Evolutionary conservation across 2,797 vertebrate species (phyloP).

Genomic region (Acanthornis magna): DNA sequence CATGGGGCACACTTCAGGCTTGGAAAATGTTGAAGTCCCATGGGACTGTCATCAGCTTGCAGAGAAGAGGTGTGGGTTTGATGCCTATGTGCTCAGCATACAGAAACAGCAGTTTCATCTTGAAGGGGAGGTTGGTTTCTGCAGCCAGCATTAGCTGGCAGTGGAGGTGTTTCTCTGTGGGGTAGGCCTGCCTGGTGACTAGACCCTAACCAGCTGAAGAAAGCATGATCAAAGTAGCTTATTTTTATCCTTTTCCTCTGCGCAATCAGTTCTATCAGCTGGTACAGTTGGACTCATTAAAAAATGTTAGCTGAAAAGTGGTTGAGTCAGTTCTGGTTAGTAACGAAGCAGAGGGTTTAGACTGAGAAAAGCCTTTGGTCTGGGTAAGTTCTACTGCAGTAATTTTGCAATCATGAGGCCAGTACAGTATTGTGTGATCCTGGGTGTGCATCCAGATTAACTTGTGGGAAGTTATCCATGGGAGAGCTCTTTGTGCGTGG

Average conservation of each 20-base stretch:
- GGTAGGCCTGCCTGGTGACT: slow-evolving; percentile 26
- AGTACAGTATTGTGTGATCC: neutral
- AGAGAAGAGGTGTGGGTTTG: neutral
- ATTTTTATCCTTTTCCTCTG: neutral
- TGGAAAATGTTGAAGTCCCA: neutral
- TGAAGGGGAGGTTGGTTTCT: slow-evolving; percentile 37
- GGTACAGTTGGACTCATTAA: neutral
- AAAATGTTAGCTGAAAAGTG: neutral
- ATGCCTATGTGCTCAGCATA: neutral
- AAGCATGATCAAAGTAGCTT: neutral
- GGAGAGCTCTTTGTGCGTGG: neutral
- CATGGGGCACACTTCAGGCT: neutral
- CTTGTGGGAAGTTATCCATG: slow-evolving; percentile 5
- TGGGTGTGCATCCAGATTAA: slow-evolving; percentile 32
- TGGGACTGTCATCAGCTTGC: neutral
- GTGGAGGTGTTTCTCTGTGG: slow-evolving; percentile 54
- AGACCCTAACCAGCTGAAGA: slow-evolving; percentile 33
- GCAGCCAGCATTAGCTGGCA: slow-evolving; percentile 48
- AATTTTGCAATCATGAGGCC: neutral
- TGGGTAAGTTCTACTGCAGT: neutral
- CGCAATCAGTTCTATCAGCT: neutral
- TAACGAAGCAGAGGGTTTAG: neutral
- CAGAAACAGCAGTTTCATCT: neutral
- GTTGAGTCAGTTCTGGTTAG: neutral
- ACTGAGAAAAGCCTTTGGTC: neutral